Base-by-base conservation (phyloP, 37 sponge, comb jelly and placozoan genomes). In the Cladorhizidae sp. region DNA sequence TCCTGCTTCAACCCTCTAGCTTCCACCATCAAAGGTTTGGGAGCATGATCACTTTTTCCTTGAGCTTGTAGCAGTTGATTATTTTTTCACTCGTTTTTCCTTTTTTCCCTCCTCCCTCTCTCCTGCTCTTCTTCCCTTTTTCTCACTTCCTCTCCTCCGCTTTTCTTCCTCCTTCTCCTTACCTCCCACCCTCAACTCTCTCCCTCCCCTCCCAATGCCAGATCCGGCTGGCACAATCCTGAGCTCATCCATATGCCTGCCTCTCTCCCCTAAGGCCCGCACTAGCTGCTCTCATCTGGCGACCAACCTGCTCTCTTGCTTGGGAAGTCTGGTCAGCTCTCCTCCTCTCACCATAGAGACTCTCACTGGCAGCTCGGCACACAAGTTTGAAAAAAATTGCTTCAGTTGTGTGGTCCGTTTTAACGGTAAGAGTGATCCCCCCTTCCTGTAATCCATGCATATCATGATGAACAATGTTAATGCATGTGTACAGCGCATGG, bases 281-380 rank as follows among this genome's bases (percentile, higher is more conserved):
- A 86, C 91, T 15, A 78, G 79, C 38, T 81, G 92, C 35, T 65
- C 80, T 11, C 91, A 91, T 49, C 74, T 91, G 42, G 84, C 92
- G 0, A 83, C 91, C 74, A 95, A 95, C 67, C 89, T 95, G 15
- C 89, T 95, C 73, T 91, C 92, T 28, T 95, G 92, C 32, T 75
- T 91, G 25, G 59, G 70, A 76, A 91, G 89, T 29, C 83, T 91
- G 55, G 77, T 82, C 67, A 81, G 82, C 31, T 31, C 18, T 11
- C 70, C 81, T 54, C 67, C 82, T 45, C 76, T 78, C 72, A 73
- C 83, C 37, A 31, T 77, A 54, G 78, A 83, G 70, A 68, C 63
- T 1, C 73, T 88, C 39, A 52, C 84, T 55, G 83, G 75, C 23
- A 80, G 55, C n/a, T 23, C 43, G 33, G 31, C 65, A 40, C 72